phyloP scores from a whole-genome alignment of 92 coral and sea anemone species.

The Parazoanthus atlanticus region DNA sequence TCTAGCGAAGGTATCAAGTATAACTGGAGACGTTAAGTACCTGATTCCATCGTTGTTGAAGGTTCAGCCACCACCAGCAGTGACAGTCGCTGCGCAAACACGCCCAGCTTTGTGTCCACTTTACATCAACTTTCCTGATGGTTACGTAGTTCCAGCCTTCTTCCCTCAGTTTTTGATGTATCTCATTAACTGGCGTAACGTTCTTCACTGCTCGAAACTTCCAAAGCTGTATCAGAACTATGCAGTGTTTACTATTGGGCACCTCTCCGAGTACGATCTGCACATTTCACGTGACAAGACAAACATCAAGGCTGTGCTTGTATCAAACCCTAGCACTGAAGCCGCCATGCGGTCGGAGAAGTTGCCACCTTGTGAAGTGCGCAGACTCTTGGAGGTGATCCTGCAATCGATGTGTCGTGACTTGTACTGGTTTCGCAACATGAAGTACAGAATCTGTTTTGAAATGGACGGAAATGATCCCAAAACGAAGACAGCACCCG shows the following conservation, averaged over 20 bases:
- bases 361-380: not conserved
- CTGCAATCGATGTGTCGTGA: not conserved
- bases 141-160: not conserved
- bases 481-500: not conserved
- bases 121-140: not conserved
- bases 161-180: not conserved
- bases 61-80: not conserved
- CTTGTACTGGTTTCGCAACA: not conserved
- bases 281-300: not conserved
- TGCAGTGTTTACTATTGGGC: not conserved
- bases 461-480: not conserved
- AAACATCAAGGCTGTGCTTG: not conserved
- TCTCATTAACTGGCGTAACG: not conserved
- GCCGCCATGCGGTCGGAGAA: not conserved
- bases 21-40: not conserved
- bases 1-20: not conserved
- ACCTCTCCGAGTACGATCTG: not conserved
- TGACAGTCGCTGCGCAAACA: not conserved
- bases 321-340: not conserved
- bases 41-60: not conserved
- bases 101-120: not conserved
- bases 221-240: not conserved
- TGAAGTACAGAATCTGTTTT: not conserved
- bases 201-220: not conserved
- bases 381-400: not conserved